Percentiles rank a stretch among this genome's conserved stretches.
phyloP scores from a whole-genome alignment of 2,113 vertebrate genomes.

The mouse (Mus musculus) region GRCm39 chr2:104067001-104067500 shows the following conservation, averaged over 20 bases:
- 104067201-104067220: too few relatives aligned
- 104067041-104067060: too few relatives aligned
- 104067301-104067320: neutral
- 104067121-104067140: too few relatives aligned
- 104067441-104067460: neutral
- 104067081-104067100: too few relatives aligned
- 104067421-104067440: neutral
- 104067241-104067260: neutral
- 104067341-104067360: neutral
- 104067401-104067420: neutral
- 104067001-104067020: neutral
- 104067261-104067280: neutral
- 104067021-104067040: neutral
- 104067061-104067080: too few relatives aligned
- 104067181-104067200: too few relatives aligned
- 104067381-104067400: neutral
- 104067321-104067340: neutral
- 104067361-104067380: neutral
- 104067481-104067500: neutral
- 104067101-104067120: too few relatives aligned
- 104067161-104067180: too few relatives aligned
- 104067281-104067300: neutral
- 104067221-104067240: neutral
- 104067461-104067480: neutral
- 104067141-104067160: too few relatives aligned